These are phyloP conservation scores for Tupaia tana DNA, from an alignment of 2,113 vertebrate species.

Conservation along the genomic window DNA sequence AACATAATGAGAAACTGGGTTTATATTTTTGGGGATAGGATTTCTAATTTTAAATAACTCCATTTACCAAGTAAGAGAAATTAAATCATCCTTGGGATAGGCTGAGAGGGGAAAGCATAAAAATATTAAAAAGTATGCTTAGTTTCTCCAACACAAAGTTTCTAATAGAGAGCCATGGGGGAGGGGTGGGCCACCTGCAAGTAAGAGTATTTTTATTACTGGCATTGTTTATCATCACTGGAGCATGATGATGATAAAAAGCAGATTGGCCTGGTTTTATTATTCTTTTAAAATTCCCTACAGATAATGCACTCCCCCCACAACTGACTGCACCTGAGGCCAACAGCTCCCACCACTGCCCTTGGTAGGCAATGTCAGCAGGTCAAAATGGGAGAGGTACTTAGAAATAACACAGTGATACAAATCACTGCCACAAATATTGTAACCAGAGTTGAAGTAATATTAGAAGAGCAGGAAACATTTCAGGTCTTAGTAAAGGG, in stretches of 20 bases:
- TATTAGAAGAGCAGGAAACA: background rate
- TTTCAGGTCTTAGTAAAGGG: background rate
- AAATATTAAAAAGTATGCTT: background rate
- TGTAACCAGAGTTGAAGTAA: background rate
- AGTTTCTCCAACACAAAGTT: background rate
- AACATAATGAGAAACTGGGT: background rate
- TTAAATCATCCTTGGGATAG: conserved; percentile 11
- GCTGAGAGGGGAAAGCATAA: background rate
- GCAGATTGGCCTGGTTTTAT: background rate
- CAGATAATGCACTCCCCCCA: background rate
- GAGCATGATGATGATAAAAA: background rate
- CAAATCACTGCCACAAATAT: background rate
- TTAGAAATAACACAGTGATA: background rate
- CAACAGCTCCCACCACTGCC: background rate
- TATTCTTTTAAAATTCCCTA: conserved; percentile 38
- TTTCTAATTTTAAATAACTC: conserved; percentile 56
- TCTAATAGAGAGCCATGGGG: background rate
- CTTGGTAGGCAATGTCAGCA: background rate
- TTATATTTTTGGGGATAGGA: conserved; percentile 28
- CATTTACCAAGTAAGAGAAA: conserved; percentile 22
- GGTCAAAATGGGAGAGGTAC: background rate
- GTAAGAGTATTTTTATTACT: conserved; percentile 4
- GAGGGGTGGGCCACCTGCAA: background rate
- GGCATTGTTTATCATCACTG: background rate
- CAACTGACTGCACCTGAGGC: background rate